phyloP scores from a whole-genome alignment of 2,888 invertebrate species.

The Quadroppia sp. region DNA sequence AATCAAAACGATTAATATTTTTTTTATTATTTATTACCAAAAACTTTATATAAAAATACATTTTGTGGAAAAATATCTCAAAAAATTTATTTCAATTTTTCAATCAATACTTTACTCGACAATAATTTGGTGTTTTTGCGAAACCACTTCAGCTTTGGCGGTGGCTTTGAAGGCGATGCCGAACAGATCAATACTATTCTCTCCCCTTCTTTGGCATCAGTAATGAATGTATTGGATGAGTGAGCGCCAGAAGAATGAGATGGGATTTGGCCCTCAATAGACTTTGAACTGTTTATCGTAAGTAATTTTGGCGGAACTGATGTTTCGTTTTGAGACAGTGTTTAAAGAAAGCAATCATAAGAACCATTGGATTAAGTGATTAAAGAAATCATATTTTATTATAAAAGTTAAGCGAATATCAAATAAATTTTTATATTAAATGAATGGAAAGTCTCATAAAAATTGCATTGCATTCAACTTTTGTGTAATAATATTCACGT shows the following conservation, averaged over 20 bases:
- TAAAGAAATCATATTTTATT: too few relatives aligned
- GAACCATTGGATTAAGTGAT: too few relatives aligned
- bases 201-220: slow-evolving; percentile 47
- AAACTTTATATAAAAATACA: too few relatives aligned
- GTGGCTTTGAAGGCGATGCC: slow-evolving; percentile 47
- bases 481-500: too few relatives aligned
- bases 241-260: slow-evolving; percentile 36
- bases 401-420: too few relatives aligned
- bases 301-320: slow-evolving; percentile 45
- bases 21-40: too few relatives aligned
- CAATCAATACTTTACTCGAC: slow-evolving; percentile 42
- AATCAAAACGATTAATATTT: slow-evolving; percentile 1
- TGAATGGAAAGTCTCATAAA: too few relatives aligned
- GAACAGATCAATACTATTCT: slow-evolving; percentile 47
- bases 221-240: slow-evolving; percentile 44
- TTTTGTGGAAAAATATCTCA: too few relatives aligned
- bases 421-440: too few relatives aligned
- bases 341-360: background rate
- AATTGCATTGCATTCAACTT: too few relatives aligned
- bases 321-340: background rate
- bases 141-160: slow-evolving; percentile 47
- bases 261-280: slow-evolving; percentile 34
- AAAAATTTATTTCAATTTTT: too few relatives aligned
- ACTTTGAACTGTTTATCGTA: slow-evolving; percentile 43
- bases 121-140: slow-evolving; percentile 46